Percentiles rank a stretch among this genome's conserved stretches.
Evolutionary conservation across 92 coral and sea anemone genomes (phyloP).

Genomic region (Phenganax marumi): DNA sequence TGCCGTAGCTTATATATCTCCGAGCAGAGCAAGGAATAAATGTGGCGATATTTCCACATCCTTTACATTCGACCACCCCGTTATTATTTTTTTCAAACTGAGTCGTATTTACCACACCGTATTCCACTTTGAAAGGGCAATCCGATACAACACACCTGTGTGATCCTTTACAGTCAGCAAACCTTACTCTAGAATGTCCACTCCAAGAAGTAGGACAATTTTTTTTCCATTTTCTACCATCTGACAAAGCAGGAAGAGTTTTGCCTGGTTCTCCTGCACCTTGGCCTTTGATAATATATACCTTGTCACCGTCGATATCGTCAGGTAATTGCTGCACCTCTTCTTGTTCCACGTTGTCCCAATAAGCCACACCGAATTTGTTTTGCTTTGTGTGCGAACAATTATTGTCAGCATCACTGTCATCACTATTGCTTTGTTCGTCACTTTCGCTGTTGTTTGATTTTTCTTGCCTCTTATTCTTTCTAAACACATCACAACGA

Average conservation of each 20-base stretch:
- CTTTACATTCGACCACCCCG: constrained; percentile 51
- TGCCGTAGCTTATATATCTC: constrained; percentile 18
- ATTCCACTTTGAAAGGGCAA: constrained; percentile 40
- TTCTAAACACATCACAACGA: too few relatives aligned
- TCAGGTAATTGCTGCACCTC: constrained; percentile 23
- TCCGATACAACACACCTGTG: constrained; percentile 15
- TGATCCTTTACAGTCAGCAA: constrained; percentile 34
- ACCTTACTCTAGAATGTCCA: neutral
- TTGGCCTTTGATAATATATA: neutral
- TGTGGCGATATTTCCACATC: neutral
- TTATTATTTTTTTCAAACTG: constrained; percentile 26
- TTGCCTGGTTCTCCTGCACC: constrained; percentile 9
- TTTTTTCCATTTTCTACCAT: constrained; percentile 36
- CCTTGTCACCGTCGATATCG: neutral
- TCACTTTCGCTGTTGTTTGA: too few relatives aligned
- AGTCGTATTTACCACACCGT: constrained; percentile 31
- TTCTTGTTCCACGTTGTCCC: constrained; percentile 33
- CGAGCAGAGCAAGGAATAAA: constrained; percentile 24
- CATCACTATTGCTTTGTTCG: neutral
- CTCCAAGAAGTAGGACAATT: constrained; percentile 21
- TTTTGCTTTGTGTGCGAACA: neutral
- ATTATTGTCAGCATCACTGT: neutral
- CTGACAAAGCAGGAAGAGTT: neutral
- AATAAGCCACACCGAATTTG: constrained; percentile 35
- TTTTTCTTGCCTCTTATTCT: too few relatives aligned